Base-by-base conservation (phyloP, 2,888 invertebrate genomes). In the Tuta absoluta region DNA sequence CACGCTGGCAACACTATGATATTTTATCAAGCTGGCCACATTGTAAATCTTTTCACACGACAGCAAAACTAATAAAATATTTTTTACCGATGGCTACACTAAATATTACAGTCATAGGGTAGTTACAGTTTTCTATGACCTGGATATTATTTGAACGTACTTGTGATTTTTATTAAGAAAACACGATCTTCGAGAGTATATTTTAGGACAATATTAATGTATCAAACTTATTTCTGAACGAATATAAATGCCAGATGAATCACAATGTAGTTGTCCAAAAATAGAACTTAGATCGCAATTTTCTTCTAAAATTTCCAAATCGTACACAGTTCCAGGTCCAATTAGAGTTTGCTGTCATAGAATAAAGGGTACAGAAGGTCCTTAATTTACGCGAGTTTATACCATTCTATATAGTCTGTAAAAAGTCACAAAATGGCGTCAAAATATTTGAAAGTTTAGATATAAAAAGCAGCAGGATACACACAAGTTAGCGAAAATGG, bases 161-260 rank as follows among this genome's bases (percentile, higher is more conserved):
- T 33, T 33, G 33, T 33, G 10, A 33, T 17, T n/a, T 41, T 45
- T n/a, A 17, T n/a, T 45, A 45, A 45, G 45, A 45, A 45, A 45
- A 45, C 8, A 17, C 45, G 45, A 45, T 45, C 45, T 45, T 17
- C n/a, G 2, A 8, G 4, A 33, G 1, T 17, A 45, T 17, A 45
- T 45, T 17, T 45, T 45, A 45, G 45, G 45, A 45, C 45, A 45
- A 45, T 17, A 12, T 12, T 41, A 41, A 12, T 14, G 14, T 1
- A 12, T 41, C 14, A 41, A 41, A 41, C 41, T 17, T 45, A 17
- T 45, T 45, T 45, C 45, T 45, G n/a, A 17, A 45, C 41, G 41
- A 45, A n/a, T 45, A 45, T 45, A 45, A 45, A 45, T 45, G 45
- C 45, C 45, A 45, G 17, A 45, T 45, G 17, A 45, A 45, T 45